phyloP scores from a whole-genome alignment of 2,797 vertebrate species.

The Botia kubotai region DNA sequence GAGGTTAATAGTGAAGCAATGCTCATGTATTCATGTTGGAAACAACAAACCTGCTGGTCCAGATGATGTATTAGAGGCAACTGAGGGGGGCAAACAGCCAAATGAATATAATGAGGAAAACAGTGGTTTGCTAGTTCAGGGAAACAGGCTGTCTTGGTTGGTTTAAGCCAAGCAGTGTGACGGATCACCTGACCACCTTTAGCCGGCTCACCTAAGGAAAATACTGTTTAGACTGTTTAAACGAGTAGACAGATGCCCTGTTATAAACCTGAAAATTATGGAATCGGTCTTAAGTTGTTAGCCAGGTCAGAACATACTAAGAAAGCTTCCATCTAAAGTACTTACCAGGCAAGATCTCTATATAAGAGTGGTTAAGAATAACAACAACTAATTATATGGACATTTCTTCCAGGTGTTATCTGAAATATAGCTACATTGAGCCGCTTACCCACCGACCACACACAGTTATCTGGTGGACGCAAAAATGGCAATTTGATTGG shows the following conservation, averaged over 20 bases:
- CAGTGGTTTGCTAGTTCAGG: neutral
- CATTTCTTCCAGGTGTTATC: slow-evolving; percentile 1
- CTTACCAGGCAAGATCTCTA: slow-evolving; percentile 1
- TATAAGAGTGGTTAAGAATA: neutral
- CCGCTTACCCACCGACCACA: neutral
- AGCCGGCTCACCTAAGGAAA: slow-evolving; percentile 19
- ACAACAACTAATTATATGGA: neutral
- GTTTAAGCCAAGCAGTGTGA: slow-evolving; percentile 10
- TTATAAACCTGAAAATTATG: slow-evolving; percentile 11
- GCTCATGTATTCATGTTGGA: neutral
- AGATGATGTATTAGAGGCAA: neutral
- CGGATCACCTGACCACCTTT: neutral
- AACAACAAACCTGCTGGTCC: neutral
- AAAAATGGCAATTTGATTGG: neutral
- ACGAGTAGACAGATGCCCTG: neutral
- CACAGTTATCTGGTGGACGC: too few species aligned
- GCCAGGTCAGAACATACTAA: slow-evolving; percentile 4
- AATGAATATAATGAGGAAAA: neutral
- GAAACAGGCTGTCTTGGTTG: slow-evolving; percentile 13
- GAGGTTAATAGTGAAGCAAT: slow-evolving; percentile 15
- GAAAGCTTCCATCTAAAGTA: neutral
- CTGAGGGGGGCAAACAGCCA: too few species aligned
- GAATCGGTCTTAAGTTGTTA: slow-evolving; percentile 11
- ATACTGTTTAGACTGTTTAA: slow-evolving; percentile 12
- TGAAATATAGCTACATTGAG: too few species aligned